Conservation (phyloP, 2,888 invertebrate genomes). For the Zaprionus lineosus region DNA sequence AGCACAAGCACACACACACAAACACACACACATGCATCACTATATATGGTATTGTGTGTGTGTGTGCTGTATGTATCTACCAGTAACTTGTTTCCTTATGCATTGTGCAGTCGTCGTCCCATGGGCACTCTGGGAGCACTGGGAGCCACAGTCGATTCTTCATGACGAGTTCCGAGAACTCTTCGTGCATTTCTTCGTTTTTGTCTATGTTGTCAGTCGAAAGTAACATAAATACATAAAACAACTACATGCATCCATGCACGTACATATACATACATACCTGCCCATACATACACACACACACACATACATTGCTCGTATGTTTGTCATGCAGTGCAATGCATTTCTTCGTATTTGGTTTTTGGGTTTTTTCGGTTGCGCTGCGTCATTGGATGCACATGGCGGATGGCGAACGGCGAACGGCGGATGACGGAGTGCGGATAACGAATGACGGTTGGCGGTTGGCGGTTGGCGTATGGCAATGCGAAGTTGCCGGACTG, state of each 20-base stretch:
- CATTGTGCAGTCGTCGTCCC: constrained; percentile 38
- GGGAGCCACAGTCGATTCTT: constrained; percentile 43
- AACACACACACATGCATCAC: background rate
- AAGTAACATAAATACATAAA: constrained; percentile 25
- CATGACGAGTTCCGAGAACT: constrained; percentile 56
- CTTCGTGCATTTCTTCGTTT: constrained; percentile 9
- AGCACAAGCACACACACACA: constrained; percentile 1
- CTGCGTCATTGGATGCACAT: too few species aligned
- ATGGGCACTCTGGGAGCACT: background rate
- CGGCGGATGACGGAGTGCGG: too few species aligned
- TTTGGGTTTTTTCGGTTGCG: constrained; percentile 3
- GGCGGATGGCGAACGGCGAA: too few species aligned
- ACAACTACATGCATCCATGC: constrained; percentile 11
- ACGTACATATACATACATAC: background rate
- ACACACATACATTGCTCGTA: background rate
- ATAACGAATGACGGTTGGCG: too few species aligned
- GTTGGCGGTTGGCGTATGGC: too few species aligned
- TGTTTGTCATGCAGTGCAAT: constrained; percentile 20
- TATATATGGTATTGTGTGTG: background rate
- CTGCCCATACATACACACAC: background rate
- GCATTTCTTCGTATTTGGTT: constrained; percentile 4
- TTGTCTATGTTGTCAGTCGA: background rate
- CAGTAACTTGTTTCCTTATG: constrained; percentile 50
- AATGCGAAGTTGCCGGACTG: too few species aligned
- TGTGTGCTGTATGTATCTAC: constrained; percentile 24